Conservation (phyloP, 2,113 vertebrate species). For the Callorhinus ursinus region DNA sequence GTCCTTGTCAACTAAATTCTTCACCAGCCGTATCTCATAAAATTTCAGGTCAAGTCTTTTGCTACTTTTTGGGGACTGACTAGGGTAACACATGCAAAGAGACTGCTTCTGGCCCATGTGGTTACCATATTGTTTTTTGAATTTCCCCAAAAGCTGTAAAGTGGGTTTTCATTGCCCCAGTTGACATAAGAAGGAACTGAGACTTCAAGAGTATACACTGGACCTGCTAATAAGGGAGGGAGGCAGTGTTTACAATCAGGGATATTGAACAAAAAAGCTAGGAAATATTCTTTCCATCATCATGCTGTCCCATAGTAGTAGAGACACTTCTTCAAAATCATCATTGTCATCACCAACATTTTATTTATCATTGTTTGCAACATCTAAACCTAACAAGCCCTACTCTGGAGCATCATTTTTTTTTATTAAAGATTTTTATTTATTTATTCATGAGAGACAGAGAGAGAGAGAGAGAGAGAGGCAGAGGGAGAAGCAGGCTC, state of each 20-base stretch:
- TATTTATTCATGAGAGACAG: too few species aligned
- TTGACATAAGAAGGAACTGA: background rate
- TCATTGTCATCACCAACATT: background rate
- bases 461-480: too few species aligned
- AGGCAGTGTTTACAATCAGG: background rate
- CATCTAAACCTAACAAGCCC: background rate
- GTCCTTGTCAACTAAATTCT: background rate
- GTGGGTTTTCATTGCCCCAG: background rate
- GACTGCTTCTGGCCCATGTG: background rate
- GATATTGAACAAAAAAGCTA: background rate
- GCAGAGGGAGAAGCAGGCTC: too few species aligned
- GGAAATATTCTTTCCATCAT: background rate
- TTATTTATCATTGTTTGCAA: background rate
- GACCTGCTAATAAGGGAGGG: background rate
- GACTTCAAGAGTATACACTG: background rate
- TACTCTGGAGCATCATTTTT: background rate
- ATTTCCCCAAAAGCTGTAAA: background rate
- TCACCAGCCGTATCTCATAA: background rate
- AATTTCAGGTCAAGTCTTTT: background rate
- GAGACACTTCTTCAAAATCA: background rate
- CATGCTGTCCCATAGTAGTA: accelerated
- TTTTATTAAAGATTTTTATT: too few species aligned
- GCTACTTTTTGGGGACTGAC: background rate
- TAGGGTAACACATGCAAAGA: background rate
- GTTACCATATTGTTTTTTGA: background rate